A percentile compares a stretch with the other conserved stretches of the same genome.
These are phyloP conservation scores for Gopherus evgoodei DNA, from an alignment of 2,113 vertebrate genomes.

Conservation along the genomic window DNA sequence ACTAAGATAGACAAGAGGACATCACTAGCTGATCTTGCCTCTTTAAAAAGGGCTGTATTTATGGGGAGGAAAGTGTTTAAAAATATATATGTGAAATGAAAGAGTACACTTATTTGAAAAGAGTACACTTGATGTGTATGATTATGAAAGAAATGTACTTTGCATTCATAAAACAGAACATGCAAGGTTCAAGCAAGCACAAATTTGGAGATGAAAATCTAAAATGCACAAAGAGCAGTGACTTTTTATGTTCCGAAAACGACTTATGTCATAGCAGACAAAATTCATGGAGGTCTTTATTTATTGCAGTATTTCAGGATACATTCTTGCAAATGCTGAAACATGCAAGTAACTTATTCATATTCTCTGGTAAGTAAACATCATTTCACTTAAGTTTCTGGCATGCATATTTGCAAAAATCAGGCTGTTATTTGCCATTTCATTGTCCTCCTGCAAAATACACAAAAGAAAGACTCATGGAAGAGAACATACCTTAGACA, in stretches of 20 bases:
- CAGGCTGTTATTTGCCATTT: background rate
- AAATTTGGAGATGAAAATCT: background rate
- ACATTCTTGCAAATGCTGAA: background rate
- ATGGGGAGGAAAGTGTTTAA: background rate
- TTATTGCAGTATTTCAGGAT: conserved; percentile 1
- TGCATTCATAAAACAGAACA: background rate
- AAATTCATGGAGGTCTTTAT: background rate
- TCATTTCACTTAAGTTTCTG: background rate
- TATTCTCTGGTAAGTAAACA: background rate
- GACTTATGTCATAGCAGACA: background rate
- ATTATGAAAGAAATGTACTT: background rate
- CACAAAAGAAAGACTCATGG: background rate
- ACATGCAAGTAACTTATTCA: background rate
- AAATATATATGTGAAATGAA: background rate
- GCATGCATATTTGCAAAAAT: background rate
- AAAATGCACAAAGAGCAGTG: background rate
- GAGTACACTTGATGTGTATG: background rate
- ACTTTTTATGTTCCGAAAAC: background rate
- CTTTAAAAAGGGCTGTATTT: background rate
- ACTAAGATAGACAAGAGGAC: background rate
- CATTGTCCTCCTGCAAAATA: background rate
- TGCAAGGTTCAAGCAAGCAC: background rate
- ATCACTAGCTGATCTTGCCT: background rate
- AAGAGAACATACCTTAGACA: background rate
- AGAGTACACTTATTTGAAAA: background rate